These are phyloP conservation scores for Lasioglossum figueresi DNA, from an alignment of 2,888 invertebrate species.

Conservation along the genomic window DNA sequence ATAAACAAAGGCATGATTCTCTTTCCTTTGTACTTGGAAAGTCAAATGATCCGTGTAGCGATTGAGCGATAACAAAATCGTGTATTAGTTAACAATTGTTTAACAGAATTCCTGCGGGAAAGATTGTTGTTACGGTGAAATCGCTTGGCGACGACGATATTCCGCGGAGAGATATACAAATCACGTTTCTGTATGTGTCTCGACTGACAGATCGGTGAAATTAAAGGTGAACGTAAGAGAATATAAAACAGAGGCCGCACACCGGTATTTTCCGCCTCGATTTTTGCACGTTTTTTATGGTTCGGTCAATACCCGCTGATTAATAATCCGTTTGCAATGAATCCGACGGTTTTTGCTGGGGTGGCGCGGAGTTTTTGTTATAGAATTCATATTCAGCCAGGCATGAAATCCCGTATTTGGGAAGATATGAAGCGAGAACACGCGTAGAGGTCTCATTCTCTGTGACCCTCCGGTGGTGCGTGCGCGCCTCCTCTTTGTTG, in stretches of 20 bases:
- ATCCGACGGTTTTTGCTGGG: conserved; percentile 18
- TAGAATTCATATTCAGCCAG: conserved; percentile 39
- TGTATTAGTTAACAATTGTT: neutral
- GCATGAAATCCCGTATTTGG: conserved; percentile 51
- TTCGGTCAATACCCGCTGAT: conserved; percentile 50
- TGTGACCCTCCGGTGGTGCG: conserved; percentile 48
- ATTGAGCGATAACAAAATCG: neutral
- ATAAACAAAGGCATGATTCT: neutral
- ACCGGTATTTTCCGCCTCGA: conserved; percentile 16
- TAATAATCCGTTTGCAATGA: conserved; percentile 43
- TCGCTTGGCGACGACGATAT: neutral
- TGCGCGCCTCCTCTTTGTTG: conserved; percentile 70
- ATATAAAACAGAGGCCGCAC: neutral
- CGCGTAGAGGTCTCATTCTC: conserved; percentile 57
- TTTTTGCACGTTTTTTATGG: conserved; percentile 32
- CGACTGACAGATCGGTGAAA: conserved; percentile 4
- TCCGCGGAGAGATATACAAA: neutral
- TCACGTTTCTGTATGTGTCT: neutral
- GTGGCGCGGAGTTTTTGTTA: conserved; percentile 13
- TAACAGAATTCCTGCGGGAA: neutral
- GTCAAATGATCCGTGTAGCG: neutral
- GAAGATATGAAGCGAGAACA: conserved; percentile 60
- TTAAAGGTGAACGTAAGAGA: neutral
- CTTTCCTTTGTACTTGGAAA: neutral
- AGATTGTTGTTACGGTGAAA: neutral